Percentiles rank a stretch among this genome's conserved stretches.
phyloP scores from a whole-genome alignment of 1,140 invertebrate genomes.

The Berghia stephanieae region DNA sequence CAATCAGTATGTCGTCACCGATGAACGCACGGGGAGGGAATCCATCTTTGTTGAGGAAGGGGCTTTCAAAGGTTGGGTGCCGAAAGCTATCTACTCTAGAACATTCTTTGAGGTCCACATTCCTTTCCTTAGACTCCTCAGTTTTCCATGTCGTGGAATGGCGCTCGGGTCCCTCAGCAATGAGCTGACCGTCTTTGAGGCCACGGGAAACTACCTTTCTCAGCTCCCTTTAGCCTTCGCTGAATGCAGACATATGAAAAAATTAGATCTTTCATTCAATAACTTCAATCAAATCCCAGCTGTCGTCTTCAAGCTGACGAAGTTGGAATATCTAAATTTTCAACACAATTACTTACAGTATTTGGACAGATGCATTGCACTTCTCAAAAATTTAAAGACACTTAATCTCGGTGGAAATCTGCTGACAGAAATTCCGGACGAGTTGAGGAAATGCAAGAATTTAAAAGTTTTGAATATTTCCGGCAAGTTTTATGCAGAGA shows the following conservation, averaged over 20 bases:
- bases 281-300: conserved; percentile 49
- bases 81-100: conserved; percentile 51
- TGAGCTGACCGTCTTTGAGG: conserved; percentile 48
- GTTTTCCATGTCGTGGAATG: conserved; percentile 58
- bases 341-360: conserved; percentile 53
- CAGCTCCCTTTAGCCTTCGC: conserved; percentile 53
- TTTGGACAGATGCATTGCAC: conserved; percentile 45
- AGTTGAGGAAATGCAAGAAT: conserved; percentile 47
- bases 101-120: conserved; percentile 46
- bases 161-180: conserved; percentile 48
- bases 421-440: conserved; percentile 44
- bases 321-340: conserved; percentile 47
- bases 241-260: conserved; percentile 46
- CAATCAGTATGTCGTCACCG: too few species aligned
- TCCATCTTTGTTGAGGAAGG: too few species aligned
- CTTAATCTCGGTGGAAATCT: conserved; percentile 56
- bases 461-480: conserved; percentile 53
- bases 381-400: conserved; percentile 46
- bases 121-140: conserved; percentile 56
- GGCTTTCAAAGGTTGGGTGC: conserved; percentile 60
- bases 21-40: too few species aligned
- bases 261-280: conserved; percentile 55
- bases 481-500: conserved; percentile 58
- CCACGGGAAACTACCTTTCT: conserved; percentile 55
- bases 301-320: conserved; percentile 48